These are phyloP conservation scores for Cosmopolites sordidus DNA, from an alignment of 2,888 invertebrate species.

Conservation along the genomic window DNA sequence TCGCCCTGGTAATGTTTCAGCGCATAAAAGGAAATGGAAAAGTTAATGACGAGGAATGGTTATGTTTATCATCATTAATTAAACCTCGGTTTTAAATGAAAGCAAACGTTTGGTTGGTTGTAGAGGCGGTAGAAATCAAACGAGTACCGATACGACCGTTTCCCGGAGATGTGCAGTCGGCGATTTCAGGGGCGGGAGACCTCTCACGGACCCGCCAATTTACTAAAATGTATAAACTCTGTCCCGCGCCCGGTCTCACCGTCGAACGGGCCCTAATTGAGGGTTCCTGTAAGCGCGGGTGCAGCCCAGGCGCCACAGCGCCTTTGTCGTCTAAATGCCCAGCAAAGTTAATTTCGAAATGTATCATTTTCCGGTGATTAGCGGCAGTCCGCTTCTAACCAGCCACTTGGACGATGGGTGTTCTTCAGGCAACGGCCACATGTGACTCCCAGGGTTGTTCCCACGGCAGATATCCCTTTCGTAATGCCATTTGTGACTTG, in stretches of 20 bases:
- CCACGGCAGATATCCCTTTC: no score
- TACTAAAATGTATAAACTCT: slow-evolving; percentile 42
- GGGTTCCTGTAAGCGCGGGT: slow-evolving; percentile 37
- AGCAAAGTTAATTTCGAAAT: slow-evolving; percentile 23
- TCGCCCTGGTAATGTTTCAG: no score
- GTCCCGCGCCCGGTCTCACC: slow-evolving; percentile 24
- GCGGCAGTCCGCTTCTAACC: no score
- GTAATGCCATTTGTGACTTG: no score
- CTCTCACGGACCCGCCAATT: slow-evolving; percentile 39
- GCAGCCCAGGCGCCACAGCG: slow-evolving; percentile 39
- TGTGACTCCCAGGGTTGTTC: no score
- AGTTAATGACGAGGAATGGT: no score
- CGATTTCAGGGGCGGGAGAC: slow-evolving; percentile 34
- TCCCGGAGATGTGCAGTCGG: slow-evolving; percentile 6
- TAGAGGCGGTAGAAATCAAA: slow-evolving; percentile 7
- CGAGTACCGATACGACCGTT: not conserved
- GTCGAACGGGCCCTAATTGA: slow-evolving; percentile 32
- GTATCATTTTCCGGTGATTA: slow-evolving; percentile 4
- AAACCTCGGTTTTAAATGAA: no score
- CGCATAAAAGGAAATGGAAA: no score
- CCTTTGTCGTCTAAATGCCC: slow-evolving; percentile 14
- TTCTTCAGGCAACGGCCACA: no score
- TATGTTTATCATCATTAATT: no score
- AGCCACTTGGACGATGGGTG: no score
- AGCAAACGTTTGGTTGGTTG: not conserved